These are phyloP conservation scores for Motacilla alba DNA, from an alignment of 2,113 vertebrate genomes.

Conservation along the genomic window DNA sequence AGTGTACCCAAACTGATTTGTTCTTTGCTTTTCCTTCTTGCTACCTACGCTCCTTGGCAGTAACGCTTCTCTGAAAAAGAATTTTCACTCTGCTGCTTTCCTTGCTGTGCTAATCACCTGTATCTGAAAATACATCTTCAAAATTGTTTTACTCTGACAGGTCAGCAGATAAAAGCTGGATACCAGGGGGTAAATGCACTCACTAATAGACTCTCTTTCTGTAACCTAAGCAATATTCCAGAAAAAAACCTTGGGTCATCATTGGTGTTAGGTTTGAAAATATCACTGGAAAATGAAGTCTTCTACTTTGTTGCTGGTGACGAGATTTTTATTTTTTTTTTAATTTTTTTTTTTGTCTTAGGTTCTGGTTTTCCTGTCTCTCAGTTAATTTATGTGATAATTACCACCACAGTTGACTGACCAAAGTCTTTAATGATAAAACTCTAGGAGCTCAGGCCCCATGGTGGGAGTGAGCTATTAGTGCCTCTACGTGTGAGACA, in stretches of 20 bases:
- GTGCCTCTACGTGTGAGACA: not conserved
- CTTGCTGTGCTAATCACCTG: conserved; percentile 64
- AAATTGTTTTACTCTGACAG: conserved; percentile 63
- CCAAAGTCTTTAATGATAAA: conserved; percentile 64
- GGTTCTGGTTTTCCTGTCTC: conserved; percentile 3
- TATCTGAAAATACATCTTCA: conserved; percentile 63
- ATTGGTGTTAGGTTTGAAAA: conserved; percentile 46
- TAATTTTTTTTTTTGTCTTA: not conserved
- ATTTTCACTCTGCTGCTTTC: conserved; percentile 42
- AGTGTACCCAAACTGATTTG: not conserved
- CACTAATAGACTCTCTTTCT: conserved; percentile 43
- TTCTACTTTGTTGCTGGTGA: conserved; percentile 25
- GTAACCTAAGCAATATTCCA: conserved; percentile 37
- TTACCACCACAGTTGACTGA: conserved; percentile 59
- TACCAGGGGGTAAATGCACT: conserved; percentile 62
- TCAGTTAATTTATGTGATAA: conserved; percentile 69
- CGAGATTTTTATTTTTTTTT: not conserved
- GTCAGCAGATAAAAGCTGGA: conserved; percentile 60
- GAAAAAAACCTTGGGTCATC: conserved; percentile 16
- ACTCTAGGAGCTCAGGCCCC: conserved; percentile 29
- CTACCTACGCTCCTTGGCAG: not conserved
- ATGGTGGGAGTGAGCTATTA: conserved; percentile 45
- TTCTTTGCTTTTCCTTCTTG: not conserved
- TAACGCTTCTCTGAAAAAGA: not conserved
- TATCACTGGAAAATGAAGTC: conserved; percentile 37